Evolutionary conservation across 2,888 invertebrate genomes (phyloP), one percentile per base, ranked within the genome.

Genomic region (Homarus gammarus): DNA sequence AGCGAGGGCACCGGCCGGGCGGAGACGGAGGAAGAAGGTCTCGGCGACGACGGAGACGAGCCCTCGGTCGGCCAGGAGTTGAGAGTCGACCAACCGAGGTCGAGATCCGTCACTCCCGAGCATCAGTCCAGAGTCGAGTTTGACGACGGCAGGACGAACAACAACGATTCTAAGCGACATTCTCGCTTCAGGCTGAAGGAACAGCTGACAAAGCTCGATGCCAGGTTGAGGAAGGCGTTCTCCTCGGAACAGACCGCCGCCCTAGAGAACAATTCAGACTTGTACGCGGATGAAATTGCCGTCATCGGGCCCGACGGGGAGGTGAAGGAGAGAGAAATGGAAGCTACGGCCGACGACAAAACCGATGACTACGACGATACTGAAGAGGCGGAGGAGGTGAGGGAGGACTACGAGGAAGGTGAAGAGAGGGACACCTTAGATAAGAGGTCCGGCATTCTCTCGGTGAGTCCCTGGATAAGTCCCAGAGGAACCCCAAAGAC

Each of bases 231-330:
- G 36, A 89, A 89, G 56, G 91, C 89, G 2, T 91, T 91, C 51
- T 89, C 89, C 2, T 91, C 82, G 49, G 91, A 91, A 61, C 75
- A 81, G 18, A 77, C 36, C 49, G 1, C 77, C 40, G 56, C 81
- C 56, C 27, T 83, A 12, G 83, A 83, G 5, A 68, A 27, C 36
- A 83, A 70, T 44, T 68, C 83, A n/a, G 70, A 83, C 18, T 70
- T 70, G n/a, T 83, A 70, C 27, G 49, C 70, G 40, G 83, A 93
- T 94, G 78, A 95, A 95, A 93, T 92, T 56, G 36, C 51, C 3
- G 27, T 73, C 56, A 33, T 84, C 75, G 84, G 38, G 22, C 36
- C 33, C 33, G 84, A 84, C 75, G 84, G 51, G 51, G 73, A 56
- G 40, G 36, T 77, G 85, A 78, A 85, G 31, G 51, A 51, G 49